Conservation (phyloP, 1,140 invertebrate species). For the Papilio polytes region DNA sequence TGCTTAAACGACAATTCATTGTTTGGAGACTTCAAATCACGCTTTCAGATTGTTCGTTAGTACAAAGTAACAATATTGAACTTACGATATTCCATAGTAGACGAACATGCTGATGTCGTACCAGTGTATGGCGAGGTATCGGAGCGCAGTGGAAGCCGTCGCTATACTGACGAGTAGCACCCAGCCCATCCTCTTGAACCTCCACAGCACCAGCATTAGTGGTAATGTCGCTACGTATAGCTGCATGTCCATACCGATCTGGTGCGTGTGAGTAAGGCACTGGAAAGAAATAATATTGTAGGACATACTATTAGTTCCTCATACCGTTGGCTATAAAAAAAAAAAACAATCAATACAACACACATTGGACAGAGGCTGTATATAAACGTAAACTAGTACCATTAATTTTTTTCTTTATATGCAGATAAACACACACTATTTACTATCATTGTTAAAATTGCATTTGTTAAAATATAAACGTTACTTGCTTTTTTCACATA, state of each 20-base stretch:
- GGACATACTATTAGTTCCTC: too few relatives aligned
- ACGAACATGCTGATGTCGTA: constrained; percentile 89
- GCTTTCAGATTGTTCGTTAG: too few relatives aligned
- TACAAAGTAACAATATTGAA: constrained; percentile 59
- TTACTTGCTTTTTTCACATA: too few relatives aligned
- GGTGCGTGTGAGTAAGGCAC: constrained; percentile 88
- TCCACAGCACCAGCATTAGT: constrained; percentile 87
- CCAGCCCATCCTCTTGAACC: constrained; percentile 85
- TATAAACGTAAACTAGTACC: too few relatives aligned
- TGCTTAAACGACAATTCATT: neutral
- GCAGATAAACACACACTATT: too few relatives aligned
- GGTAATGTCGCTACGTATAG: constrained; percentile 89
- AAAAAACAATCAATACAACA: too few relatives aligned
- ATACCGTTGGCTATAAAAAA: too few relatives aligned
- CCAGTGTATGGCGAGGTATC: constrained; percentile 87
- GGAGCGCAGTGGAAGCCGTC: constrained; percentile 85
- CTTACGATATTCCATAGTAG: constrained; percentile 90
- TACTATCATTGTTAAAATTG: too few relatives aligned
- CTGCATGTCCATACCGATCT: constrained; percentile 92
- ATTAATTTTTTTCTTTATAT: too few relatives aligned
- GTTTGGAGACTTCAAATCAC: too few relatives aligned
- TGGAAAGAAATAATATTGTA: constrained; percentile 56
- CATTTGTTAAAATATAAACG: too few relatives aligned
- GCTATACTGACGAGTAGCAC: constrained; percentile 82
- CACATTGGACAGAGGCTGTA: too few relatives aligned